These are phyloP conservation scores for Cydia pomonella DNA, from an alignment of 1,140 invertebrate genomes.

Conservation along the genomic window DNA sequence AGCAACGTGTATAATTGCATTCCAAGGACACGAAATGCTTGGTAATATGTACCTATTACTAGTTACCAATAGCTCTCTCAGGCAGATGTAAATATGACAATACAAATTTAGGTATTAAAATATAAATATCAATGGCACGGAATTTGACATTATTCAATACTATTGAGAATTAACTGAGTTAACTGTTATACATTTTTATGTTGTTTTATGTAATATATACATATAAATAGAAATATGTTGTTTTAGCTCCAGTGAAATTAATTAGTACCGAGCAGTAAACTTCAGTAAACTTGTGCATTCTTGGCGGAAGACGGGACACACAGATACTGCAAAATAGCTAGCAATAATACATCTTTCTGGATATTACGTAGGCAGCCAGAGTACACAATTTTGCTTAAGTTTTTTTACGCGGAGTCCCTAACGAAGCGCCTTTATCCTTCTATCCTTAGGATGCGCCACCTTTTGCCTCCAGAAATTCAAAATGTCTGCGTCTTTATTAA, in stretches of 20 bases:
- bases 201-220: no score
- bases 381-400: slow-evolving; percentile 22
- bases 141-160: no score
- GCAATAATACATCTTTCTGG: neutral
- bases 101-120: no score
- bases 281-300: slow-evolving; percentile 24
- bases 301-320: slow-evolving; percentile 2
- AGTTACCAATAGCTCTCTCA: no score
- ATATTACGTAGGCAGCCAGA: slow-evolving; percentile 24
- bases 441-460: slow-evolving; percentile 9
- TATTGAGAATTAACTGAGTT: no score
- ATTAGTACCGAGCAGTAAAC: slow-evolving; percentile 16
- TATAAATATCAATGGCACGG: no score
- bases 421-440: slow-evolving; percentile 27
- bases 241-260: neutral
- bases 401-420: slow-evolving; percentile 22
- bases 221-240: no score
- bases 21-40: no score
- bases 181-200: no score
- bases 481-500: slow-evolving; percentile 26
- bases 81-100: no score
- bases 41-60: no score
- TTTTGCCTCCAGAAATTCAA: slow-evolving; percentile 28
- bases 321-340: neutral
- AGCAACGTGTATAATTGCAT: no score